Base-by-base conservation (phyloP, 1,140 invertebrate genomes). In the Trichomalopsis sarcophagae region DNA sequence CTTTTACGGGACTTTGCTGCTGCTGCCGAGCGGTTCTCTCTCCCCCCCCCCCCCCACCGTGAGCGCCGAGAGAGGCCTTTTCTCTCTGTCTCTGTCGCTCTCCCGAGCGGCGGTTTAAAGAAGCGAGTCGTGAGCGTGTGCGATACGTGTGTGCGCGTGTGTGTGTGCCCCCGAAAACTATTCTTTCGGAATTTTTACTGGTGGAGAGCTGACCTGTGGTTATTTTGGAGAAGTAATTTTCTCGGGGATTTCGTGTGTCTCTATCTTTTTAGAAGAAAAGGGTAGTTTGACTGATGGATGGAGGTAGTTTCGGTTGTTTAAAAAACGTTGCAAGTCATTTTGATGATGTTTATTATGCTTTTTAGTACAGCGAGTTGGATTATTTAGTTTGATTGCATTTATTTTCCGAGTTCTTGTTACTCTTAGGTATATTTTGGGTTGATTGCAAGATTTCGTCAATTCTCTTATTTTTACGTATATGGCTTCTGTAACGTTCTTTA, bases 1-100 rank as follows among this genome's bases (percentile, higher is more conserved):
- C 88, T 88, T 90, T 87, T 87, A 83, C 81, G 44, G 78, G 69
- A 88, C 85, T 80, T 84, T 79, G 82, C 77, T 77, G 13, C 27
- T 9, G 66, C 86, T 85, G 84, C 79, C 6, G 76, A 86, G 86
- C 87, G 79, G 74, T 85, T 76, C 62, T 69, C 40, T 82, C 50
- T 27, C n/a, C 27, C 36, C 76, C 44, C 33, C 5, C 55, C 68
- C 44, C 80, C 23, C 80, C 69, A 14, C 66, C 11, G 27, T 10
- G 44, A 66, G 47, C 75, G 44, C 36, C n/a, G 50, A 11, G 73
- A 44, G 33, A 30, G 40, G 44, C 75, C 50, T 13, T 30, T 55
- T 66, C 55, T 62, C 55, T 62, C 27, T 74, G 74, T 76, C n/a
- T 23, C n/a, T 27, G 40, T 50, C 75, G 21, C 33, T 50, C 75